phyloP scores from a whole-genome alignment of 2,888 invertebrate genomes.

The Hydrotaea diabolus region DNA sequence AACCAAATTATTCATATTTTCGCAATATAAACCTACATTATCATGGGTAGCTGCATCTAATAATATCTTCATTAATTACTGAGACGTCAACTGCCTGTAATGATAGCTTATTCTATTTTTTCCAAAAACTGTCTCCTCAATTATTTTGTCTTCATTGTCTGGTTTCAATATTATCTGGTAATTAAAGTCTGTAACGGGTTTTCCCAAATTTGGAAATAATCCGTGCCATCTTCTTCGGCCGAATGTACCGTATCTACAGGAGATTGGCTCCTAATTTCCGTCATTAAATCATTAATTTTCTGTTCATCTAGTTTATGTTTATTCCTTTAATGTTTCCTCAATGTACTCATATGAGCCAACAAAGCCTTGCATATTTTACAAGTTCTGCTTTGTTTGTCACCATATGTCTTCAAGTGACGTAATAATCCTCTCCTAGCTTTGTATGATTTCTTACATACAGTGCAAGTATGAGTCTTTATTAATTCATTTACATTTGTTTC shows the following conservation, averaged over 20 bases:
- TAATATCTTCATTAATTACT: constrained; percentile 4
- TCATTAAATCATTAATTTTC: constrained; percentile 1
- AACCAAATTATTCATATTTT: background rate
- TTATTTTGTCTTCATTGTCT: background rate
- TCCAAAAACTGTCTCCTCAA: background rate
- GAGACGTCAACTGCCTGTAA: background rate
- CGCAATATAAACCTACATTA: background rate
- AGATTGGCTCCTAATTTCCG: background rate
- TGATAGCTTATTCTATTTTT: background rate
- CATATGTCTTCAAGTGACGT: background rate
- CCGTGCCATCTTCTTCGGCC: background rate
- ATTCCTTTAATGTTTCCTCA: background rate
- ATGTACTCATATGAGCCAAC: no score
- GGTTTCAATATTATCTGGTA: background rate
- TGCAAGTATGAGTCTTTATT: background rate
- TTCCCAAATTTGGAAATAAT: background rate
- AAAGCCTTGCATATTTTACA: background rate
- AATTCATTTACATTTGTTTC: background rate
- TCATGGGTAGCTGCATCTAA: background rate
- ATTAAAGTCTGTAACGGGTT: background rate
- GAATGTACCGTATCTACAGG: background rate
- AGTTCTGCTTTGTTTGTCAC: background rate
- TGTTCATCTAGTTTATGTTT: constrained; percentile 8
- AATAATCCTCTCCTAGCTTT: background rate
- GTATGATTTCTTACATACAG: background rate